Percentiles rank a stretch among this genome's conserved stretches.
phyloP scores from a whole-genome alignment of 1,140 invertebrate species.

The Cataglyphis hispanica region DNA sequence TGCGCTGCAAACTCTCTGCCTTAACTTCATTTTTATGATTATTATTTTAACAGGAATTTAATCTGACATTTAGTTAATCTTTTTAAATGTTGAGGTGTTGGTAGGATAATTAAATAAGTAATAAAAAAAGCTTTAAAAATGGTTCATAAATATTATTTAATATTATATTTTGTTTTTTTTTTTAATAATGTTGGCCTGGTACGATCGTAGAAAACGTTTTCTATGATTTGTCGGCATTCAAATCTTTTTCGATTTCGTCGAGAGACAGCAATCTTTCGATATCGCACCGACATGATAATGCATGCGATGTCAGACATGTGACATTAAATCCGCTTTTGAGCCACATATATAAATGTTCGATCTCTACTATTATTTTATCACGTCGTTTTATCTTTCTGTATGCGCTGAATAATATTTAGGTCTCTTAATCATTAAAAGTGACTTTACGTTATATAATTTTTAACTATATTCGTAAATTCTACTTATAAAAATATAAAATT shows the following conservation, averaged over 20 bases:
- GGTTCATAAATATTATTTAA: neutral
- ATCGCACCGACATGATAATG: conserved; percentile 67
- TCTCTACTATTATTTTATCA: conserved; percentile 33
- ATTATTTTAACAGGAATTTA: conserved; percentile 20
- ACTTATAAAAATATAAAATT: neutral
- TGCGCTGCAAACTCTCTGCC: conserved; percentile 22
- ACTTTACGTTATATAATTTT: neutral
- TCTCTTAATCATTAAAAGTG: conserved; percentile 14
- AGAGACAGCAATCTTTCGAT: conserved; percentile 60
- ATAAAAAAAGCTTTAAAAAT: neutral
- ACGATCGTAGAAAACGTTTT: neutral
- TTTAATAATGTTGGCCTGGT: neutral
- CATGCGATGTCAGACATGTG: conserved; percentile 77
- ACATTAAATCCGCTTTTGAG: conserved; percentile 71
- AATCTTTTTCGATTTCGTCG: conserved; percentile 12
- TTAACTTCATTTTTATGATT: conserved; percentile 3
- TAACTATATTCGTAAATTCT: neutral
- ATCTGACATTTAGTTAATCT: conserved; percentile 10
- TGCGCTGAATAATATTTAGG: neutral
- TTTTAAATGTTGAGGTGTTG: neutral
- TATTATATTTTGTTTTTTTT: neutral
- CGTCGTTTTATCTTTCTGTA: conserved; percentile 43
- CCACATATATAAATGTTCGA: conserved; percentile 12
- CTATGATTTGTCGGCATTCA: neutral
- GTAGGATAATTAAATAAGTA: neutral